phyloP scores from a whole-genome alignment of 2,797 vertebrate species.

The Discoglossus pictus region DNA sequence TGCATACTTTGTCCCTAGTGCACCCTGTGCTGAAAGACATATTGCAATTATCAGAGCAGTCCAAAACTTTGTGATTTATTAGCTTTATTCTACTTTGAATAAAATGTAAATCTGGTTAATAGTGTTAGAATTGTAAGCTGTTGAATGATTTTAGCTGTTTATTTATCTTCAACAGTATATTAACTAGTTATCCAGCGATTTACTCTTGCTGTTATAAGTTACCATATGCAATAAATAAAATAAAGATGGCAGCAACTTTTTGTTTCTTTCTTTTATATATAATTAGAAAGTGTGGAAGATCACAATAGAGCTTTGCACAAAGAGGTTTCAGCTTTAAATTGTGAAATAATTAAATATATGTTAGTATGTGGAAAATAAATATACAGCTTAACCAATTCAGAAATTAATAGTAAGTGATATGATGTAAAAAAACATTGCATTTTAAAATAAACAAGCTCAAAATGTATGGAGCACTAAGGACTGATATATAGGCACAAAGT shows the following conservation, averaged over 20 bases:
- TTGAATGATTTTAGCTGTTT: slow-evolving; percentile 68
- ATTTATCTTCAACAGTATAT: slow-evolving; percentile 63
- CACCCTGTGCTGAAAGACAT: slow-evolving; percentile 54
- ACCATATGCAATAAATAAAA: too few species aligned
- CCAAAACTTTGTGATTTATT: slow-evolving; percentile 70
- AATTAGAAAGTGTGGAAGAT: too few species aligned
- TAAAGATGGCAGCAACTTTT: too few species aligned
- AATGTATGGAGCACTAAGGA: too few species aligned
- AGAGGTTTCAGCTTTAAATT: neutral
- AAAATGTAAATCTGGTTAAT: slow-evolving; percentile 76
- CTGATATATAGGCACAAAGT: too few species aligned
- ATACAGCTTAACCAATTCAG: too few species aligned
- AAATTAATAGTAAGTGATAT: too few species aligned
- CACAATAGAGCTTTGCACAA: too few species aligned
- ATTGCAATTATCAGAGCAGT: slow-evolving; percentile 67
- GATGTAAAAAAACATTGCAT: too few species aligned
- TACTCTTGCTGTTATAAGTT: slow-evolving; percentile 48
- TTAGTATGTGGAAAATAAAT: too few species aligned
- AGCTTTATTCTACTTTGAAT: slow-evolving; percentile 67
- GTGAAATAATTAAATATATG: neutral
- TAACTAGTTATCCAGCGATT: slow-evolving; percentile 63
- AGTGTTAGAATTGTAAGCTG: slow-evolving; percentile 61
- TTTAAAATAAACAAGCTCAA: too few species aligned
- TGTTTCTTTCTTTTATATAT: too few species aligned
- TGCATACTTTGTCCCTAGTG: slow-evolving; percentile 17